Base-by-base conservation (phyloP, 1,140 invertebrate genomes). In the Apolygus lucorum region DNA sequence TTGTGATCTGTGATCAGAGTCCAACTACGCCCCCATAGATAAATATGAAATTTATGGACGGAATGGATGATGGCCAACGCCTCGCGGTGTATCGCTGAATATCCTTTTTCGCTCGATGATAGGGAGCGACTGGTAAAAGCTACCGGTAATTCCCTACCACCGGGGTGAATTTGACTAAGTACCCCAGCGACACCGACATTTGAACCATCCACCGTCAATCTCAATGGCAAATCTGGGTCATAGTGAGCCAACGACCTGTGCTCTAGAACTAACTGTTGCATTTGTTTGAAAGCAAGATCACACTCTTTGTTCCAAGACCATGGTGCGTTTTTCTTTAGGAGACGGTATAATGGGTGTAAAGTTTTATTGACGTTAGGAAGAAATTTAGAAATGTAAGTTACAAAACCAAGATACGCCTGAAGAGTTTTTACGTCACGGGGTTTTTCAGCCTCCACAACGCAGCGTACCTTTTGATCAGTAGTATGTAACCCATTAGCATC, bases 1-100 rank as follows among this genome's bases (percentile, higher is more conserved):
- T 81, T 78, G 67, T 83, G 82, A 72, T 83, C 83, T 0, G 78
- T 81, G 13, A 75, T 63, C 1, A 81, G 59, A 0, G 73, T 70
- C 72, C 80, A 81, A 29, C 73, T 65, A 0, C 77, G 25, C 80
- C 81, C 72, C 73, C 76, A 1, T 82, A 66, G 4, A 70, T 79
- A 84, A 64, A 72, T 67, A 52, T 72, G 70, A 59, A 74, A 74
- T 28, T 74, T 69, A 22, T 70, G 69, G 11, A 72, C 68, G 17
- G 25, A 67, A 67, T 70, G 70, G 8, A 74, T 70, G 22, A 74
- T 69, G 11, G 73, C 65, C 11, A 83, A 68, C 22, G 75, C 76
- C 74, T 84, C 82, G 68, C 79, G 80, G 25, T 84, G 79, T 27
- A 81, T 78, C 2, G 63, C 11, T 2, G 63, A 65, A 65, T 65